These are phyloP conservation scores for Helogale parvula DNA, from an alignment of 2,113 vertebrate genomes.

Conservation along the genomic window DNA sequence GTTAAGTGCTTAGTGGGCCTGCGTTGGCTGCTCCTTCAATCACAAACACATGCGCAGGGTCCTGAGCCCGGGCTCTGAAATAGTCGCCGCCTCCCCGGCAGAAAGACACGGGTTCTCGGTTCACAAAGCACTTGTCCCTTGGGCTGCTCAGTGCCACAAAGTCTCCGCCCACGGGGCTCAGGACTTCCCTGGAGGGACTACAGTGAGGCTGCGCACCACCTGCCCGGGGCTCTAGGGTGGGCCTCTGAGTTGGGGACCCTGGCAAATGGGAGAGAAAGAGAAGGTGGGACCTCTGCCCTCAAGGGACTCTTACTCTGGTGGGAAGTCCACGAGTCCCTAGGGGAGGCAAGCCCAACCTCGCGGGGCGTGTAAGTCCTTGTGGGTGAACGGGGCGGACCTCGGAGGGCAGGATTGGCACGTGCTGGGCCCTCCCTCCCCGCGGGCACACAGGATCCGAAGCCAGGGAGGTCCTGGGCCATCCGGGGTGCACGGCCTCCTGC, in stretches of 20 bases:
- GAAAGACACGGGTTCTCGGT: rapidly evolving
- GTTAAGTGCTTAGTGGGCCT: no score
- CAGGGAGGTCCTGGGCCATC: rapidly evolving
- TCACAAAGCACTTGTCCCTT: background rate
- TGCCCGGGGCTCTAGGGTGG: background rate
- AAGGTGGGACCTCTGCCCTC: background rate
- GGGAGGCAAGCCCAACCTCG: rapidly evolving
- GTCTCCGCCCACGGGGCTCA: rapidly evolving
- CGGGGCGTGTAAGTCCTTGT: rapidly evolving
- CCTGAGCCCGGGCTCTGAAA: background rate
- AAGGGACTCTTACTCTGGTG: background rate
- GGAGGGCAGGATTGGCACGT: rapidly evolving
- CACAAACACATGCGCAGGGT: rapidly evolving
- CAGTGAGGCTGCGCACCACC: rapidly evolving
- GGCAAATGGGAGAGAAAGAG: background rate
- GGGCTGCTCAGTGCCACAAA: rapidly evolving
- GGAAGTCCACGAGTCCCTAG: background rate
- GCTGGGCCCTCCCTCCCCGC: no score
- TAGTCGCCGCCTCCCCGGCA: rapidly evolving
- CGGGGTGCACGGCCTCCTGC: rapidly evolving
- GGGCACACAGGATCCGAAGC: rapidly evolving
- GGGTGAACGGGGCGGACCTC: rapidly evolving
- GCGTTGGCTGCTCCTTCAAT: rapidly evolving
- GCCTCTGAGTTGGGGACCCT: rapidly evolving
- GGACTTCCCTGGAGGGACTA: rapidly evolving